These are phyloP conservation scores for Nycticebus coucang DNA, from an alignment of 2,113 vertebrate species.

Conservation along the genomic window DNA sequence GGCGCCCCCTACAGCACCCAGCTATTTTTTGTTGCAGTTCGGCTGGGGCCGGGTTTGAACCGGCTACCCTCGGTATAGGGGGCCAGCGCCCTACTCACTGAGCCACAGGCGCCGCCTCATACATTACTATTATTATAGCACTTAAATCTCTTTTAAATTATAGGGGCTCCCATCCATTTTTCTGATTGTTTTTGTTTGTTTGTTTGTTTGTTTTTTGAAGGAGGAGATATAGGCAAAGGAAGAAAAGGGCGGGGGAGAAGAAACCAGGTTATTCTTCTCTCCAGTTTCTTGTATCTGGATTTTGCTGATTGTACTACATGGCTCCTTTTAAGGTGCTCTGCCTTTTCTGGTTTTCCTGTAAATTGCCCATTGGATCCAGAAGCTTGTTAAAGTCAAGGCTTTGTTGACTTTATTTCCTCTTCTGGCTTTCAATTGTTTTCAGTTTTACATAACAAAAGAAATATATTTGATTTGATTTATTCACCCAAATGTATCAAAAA, in stretches of 20 bases:
- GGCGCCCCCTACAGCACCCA: too few relatives aligned
- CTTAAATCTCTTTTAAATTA: not conserved
- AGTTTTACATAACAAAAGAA: slow-evolving; percentile 48
- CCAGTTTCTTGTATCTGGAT: not conserved
- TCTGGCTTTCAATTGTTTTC: not conserved
- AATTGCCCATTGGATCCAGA: not conserved
- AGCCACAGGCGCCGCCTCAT: too few relatives aligned
- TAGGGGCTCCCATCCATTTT: not conserved
- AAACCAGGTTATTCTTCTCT: not conserved
- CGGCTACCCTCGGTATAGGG: too few relatives aligned
- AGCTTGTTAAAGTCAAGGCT: not conserved
- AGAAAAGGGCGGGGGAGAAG: not conserved
- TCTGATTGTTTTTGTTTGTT: not conserved
- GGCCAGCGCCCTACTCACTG: too few relatives aligned
- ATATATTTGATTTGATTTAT: slow-evolving; percentile 74
- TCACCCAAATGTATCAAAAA: slow-evolving; percentile 79
- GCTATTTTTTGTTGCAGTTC: too few relatives aligned
- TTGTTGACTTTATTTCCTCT: not conserved
- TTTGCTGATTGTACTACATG: not conserved
- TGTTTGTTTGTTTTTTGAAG: not conserved
- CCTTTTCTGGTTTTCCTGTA: not conserved
- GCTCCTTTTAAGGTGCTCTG: not conserved
- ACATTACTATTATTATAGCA: not conserved
- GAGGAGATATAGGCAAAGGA: not conserved
- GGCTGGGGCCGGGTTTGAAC: too few relatives aligned